These are phyloP conservation scores for Parauchenoglanis punctatus DNA, from an alignment of 2,797 vertebrate genomes.

Conservation along the genomic window DNA sequence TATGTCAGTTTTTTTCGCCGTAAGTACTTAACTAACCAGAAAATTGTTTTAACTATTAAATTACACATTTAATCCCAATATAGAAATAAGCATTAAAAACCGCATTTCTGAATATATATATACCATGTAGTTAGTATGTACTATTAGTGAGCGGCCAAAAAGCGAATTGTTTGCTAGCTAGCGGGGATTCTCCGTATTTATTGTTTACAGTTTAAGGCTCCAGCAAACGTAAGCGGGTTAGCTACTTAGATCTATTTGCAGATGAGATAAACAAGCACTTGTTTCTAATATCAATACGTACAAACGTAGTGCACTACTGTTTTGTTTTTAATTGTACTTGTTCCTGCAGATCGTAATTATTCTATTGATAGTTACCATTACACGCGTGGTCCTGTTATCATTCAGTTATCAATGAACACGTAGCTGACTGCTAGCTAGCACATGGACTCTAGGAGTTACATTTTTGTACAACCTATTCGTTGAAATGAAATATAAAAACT, in stretches of 20 bases:
- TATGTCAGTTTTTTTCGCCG: background rate
- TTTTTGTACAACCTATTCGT: background rate
- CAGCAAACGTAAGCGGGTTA: background rate
- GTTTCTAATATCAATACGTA: background rate
- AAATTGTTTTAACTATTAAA: background rate
- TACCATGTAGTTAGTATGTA: background rate
- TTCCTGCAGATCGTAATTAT: background rate
- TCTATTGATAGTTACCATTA: background rate
- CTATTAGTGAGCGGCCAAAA: background rate
- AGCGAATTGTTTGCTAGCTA: conserved; percentile 21
- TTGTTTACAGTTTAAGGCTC: conserved; percentile 5
- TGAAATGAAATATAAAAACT: background rate
- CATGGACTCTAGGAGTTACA: background rate
- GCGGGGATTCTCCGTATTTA: background rate
- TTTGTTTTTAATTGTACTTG: background rate
- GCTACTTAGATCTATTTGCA: background rate
- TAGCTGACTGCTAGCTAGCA: background rate
- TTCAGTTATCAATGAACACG: background rate
- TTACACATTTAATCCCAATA: background rate
- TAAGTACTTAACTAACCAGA: background rate
- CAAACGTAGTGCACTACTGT: background rate
- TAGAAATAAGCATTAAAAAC: background rate
- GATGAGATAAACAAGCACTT: background rate
- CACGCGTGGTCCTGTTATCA: background rate
- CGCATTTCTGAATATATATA: too few species aligned